Base-by-base conservation (phyloP, 2,797 vertebrate genomes). In the Hybognathus amarus region DNA sequence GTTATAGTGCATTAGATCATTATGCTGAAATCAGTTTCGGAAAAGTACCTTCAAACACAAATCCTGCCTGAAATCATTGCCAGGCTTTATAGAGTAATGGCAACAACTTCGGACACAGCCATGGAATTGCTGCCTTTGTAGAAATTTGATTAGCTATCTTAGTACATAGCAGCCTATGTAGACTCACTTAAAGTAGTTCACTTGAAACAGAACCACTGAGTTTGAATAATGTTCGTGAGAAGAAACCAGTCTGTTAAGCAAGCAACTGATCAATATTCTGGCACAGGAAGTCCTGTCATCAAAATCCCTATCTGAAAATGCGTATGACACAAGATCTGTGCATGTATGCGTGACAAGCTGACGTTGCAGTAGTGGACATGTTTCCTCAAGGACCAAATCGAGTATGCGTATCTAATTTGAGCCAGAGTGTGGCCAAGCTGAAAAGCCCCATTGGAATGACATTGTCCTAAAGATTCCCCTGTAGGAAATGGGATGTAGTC, bases 361-460 rank as follows among this genome's bases (percentile, higher is more conserved):
- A 82, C 27, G 68, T 66, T 67, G 84, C 84, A 56, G 68, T 56
- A 79, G 59, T 56, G 80, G 74, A 82, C 79, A 78, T 85, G 80
- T 85, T 82, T 85, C 68, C 80, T 83, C 54, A 68, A 85, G 54
- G 68, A 70, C 82, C 68, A 85, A 85, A 85, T 74, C 77, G 30
- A 85, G 76, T 81, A 79, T 85, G 85, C 80, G 77, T 71, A 66
- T 79, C 85, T 85, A 83, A 85, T 82, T 73, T 71, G 30, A 83
- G 85, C 85, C 85, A 85, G 83, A 80, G 78, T 78, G 73, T 42
- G 78, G 59, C 70, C 33, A 71, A 30, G 42, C 79, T 70, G 69
- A 63, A 83, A 47, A 47, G 38, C 50, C 54, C 59, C 7, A 81
- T 63, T 6, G 38, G 56, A 77, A 85, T 85, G 78, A 76, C 73